Percentiles rank a stretch among this genome's conserved stretches.
These are phyloP conservation scores for Centropristis striata DNA, from an alignment of 2,113 vertebrate genomes.

Conservation along the genomic window DNA sequence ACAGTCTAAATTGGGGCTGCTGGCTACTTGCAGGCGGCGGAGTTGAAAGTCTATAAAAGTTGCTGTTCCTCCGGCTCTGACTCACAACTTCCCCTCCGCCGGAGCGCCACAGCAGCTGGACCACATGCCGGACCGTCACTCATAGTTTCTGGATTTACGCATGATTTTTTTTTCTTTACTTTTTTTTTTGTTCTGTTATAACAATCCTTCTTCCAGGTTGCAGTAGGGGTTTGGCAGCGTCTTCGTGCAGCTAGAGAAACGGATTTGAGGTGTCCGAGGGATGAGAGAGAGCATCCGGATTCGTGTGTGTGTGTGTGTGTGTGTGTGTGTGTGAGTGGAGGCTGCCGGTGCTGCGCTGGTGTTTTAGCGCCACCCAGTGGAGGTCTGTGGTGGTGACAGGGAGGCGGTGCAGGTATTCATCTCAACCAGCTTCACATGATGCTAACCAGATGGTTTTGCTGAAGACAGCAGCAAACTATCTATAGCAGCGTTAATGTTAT, in stretches of 20 bases:
- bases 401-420: not conserved
- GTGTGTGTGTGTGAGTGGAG: not conserved
- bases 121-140: constrained; percentile 22
- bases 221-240: constrained; percentile 49
- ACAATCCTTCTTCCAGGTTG: constrained; percentile 47
- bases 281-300: constrained; percentile 47
- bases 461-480: not conserved
- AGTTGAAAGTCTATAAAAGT: constrained; percentile 84
- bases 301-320: constrained; percentile 3
- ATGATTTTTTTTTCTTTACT: not conserved
- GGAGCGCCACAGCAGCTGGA: constrained; percentile 52
- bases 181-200: not conserved
- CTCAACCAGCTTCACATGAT: constrained; percentile 9
- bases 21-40: constrained; percentile 47
- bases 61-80: constrained; percentile 72
- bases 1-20: constrained; percentile 53
- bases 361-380: constrained; percentile 74
- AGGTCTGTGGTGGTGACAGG: not conserved
- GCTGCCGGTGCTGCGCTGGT: constrained; percentile 10
- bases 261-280: constrained; percentile 62
- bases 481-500: not conserved
- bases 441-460: constrained; percentile 3
- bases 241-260: constrained; percentile 60
- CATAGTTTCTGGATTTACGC: constrained; percentile 52
- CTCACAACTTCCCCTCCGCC: constrained; percentile 75